Evolutionary conservation across 2,888 invertebrate genomes (phyloP), one percentile per base, ranked within the genome.

Genomic region (Hydraecia micacea): DNA sequence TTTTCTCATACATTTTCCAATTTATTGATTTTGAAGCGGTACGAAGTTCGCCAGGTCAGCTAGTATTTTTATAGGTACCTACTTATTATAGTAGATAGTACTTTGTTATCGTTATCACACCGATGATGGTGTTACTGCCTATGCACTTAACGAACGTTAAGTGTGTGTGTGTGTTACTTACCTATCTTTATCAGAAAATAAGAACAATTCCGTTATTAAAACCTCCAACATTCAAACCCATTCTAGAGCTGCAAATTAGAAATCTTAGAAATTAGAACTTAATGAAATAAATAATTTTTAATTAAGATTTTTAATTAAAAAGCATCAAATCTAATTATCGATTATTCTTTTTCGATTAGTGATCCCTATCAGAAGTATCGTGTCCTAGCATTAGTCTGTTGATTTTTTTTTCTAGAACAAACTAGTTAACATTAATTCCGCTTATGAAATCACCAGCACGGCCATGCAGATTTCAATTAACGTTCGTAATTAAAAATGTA

Each of bases 401-500:
- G 75, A 75, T 88, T 86, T 86, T 68, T 82, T 86, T 88, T 88
- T 88, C 86, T 89, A 89, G 92, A 91, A 91, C 83, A 80, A 88
- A 88, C 81, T 75, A 85, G 90, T 86, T 86, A 85, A 91, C 88
- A 91, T 89, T 91, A 90, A 91, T 91, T 90, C 88, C 84, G 89
- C 88, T 88, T 89, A 85, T 89, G 86, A 89, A 88, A 84, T 83
- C 85, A 84, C 77, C 73, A 88, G 87, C 89, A 87, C 85, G 79
- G 85, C 79, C 86, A 90, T 92, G 91, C 91, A 91, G 89, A 91
- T 94, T 96, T 95, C 95, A 96, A 96, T 96, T 96, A 96, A 95
- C 94, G 92, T 93, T 91, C 91, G 93, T 95, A 96, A 96, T 96
- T 96, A 96, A 96, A 89, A 96, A 95, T 92, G 91, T 92, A 90